Percentiles rank a stretch among this genome's conserved stretches.
These are phyloP conservation scores for Micromys minutus DNA, from an alignment of 2,113 vertebrate species.

Conservation along the genomic window DNA sequence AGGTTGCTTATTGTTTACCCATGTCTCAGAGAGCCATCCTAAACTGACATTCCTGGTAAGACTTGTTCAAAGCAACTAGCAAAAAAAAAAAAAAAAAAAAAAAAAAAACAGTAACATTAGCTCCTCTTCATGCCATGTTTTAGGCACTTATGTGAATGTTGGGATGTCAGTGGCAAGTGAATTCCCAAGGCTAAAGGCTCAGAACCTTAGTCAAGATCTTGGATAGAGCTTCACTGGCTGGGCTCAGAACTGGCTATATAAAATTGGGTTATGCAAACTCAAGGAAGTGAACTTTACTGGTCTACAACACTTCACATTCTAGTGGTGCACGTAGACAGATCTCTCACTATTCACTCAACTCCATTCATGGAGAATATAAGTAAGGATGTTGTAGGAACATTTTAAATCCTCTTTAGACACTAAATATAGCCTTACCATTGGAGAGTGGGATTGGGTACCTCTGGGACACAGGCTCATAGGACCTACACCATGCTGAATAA, in stretches of 20 bases:
- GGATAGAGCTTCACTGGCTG: not conserved
- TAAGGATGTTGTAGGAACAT: not conserved
- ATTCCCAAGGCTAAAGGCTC: not conserved
- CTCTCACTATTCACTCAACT: too few species aligned
- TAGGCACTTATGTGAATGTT: accelerated
- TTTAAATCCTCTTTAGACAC: not conserved
- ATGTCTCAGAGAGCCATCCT: not conserved
- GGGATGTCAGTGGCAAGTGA: not conserved
- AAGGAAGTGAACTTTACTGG: not conserved
- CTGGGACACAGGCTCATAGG: not conserved
- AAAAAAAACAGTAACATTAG: accelerated
- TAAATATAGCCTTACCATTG: not conserved
- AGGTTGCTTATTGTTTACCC: not conserved
- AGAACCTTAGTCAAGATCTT: too few species aligned
- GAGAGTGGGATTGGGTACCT: accelerated
- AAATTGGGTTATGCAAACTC: accelerated
- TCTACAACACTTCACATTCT: too few species aligned
- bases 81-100: too few species aligned
- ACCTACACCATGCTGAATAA: not conserved
- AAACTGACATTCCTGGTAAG: not conserved
- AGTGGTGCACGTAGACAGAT: accelerated
- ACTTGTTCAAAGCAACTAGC: not conserved
- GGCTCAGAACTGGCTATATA: not conserved
- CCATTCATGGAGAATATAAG: accelerated
- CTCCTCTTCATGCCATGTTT: accelerated